Evolutionary conservation across 92 coral and sea anemone genomes (phyloP).

Genomic region (Isaurus tuberculatus): DNA sequence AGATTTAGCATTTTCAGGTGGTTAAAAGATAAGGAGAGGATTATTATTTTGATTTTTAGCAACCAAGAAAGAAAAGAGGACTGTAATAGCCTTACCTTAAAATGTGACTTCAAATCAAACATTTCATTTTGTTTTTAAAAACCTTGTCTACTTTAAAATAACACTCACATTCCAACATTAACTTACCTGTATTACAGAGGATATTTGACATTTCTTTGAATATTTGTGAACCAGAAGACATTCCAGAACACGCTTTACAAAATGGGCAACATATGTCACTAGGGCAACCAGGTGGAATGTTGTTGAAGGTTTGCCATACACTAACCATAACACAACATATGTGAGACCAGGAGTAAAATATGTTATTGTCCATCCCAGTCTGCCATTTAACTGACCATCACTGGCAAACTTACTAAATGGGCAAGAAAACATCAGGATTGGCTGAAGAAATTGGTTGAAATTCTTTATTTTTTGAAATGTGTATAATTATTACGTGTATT

Average conservation of each 20-base stretch:
- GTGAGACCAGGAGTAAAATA: conserved; percentile 68
- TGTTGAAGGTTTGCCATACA: conserved; percentile 66
- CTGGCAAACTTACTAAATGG: conserved; percentile 67
- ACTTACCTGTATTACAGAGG: conserved; percentile 65
- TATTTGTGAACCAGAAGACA: conserved; percentile 79
- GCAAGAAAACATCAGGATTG: neutral
- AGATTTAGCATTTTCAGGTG: no score
- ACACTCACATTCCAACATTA: no score
- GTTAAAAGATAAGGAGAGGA: no score
- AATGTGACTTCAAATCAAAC: no score
- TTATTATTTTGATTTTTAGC: no score
- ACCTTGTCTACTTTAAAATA: no score
- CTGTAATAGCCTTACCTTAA: no score
- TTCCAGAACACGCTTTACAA: conserved; percentile 74
- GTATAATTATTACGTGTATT: no score
- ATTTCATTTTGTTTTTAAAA: no score
- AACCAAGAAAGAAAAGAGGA: no score
- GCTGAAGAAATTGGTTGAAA: no score
- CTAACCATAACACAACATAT: conserved; percentile 67
- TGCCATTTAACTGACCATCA: conserved; percentile 65
- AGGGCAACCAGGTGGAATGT: conserved; percentile 69
- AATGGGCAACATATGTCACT: conserved; percentile 70
- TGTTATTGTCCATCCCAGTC: conserved; percentile 70
- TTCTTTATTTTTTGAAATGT: no score
- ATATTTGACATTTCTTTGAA: conserved; percentile 68